phyloP scores from a whole-genome alignment of 2,113 vertebrate genomes.

The Lasiurus borealis region DNA sequence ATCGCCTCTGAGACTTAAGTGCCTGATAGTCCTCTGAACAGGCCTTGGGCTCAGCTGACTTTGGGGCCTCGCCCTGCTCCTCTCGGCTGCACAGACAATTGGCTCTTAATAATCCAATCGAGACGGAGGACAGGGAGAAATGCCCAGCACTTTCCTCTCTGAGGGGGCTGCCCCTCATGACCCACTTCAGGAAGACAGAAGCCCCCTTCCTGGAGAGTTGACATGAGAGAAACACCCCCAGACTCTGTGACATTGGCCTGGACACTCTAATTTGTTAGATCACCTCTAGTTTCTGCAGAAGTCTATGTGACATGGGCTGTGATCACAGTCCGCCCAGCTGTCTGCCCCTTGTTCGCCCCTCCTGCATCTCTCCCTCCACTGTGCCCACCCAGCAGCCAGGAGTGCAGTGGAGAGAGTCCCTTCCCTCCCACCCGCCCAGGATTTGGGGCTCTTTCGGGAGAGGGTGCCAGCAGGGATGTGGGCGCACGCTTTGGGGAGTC shows the following conservation, averaged over 20 bases:
- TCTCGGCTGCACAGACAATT: background rate
- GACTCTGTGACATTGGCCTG: conserved; percentile 52
- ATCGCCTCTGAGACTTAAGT: background rate
- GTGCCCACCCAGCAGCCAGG: background rate
- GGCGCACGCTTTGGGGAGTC: background rate
- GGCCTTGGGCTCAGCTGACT: background rate
- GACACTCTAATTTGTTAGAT: conserved; percentile 50
- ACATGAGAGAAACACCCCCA: conserved; percentile 26
- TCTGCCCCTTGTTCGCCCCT: background rate
- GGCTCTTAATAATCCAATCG: conserved; percentile 12
- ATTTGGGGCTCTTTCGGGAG: background rate
- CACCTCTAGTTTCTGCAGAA: conserved; percentile 53
- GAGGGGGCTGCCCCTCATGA: background rate
- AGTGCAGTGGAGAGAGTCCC: background rate
- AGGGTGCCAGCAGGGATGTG: rapidly evolving
- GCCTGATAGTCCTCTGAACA: background rate
- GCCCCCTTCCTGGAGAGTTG: background rate
- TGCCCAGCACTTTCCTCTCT: background rate
- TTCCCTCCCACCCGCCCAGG: background rate
- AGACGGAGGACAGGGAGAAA: background rate
- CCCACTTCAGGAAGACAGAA: background rate
- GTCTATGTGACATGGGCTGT: background rate
- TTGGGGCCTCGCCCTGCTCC: conserved; percentile 2
- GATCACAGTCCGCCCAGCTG: background rate
- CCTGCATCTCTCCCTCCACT: too few relatives aligned